Evolutionary conservation across 1,140 invertebrate species (phyloP), one percentile per base, ranked within the genome.

Genomic region (Drosophila melanica): DNA sequence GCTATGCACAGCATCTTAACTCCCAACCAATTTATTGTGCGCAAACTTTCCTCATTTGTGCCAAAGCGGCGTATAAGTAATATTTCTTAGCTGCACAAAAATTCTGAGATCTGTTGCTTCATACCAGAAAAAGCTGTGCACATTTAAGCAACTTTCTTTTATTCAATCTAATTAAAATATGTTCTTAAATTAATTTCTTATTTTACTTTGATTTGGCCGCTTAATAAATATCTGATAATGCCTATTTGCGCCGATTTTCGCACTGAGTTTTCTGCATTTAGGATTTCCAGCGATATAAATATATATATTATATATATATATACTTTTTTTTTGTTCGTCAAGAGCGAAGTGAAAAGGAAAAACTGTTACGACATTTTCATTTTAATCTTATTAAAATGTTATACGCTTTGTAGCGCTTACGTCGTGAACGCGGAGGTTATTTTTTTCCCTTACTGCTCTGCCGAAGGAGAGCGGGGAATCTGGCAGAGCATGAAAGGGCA

Each of bases 331-430:
- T 55, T 55, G 37, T 41, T 45, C 18, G 57, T 11, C 50, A 57
- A 51, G 16, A 30, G 42, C 23, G 30, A 63, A 62, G 51, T 35
- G 47, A 44, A 68, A 60, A 66, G 33, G 50, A 65, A 66, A 78
- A 86, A 86, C 82, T 87, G 75, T 82, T 86, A 79, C 82, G 85
- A 87, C 82, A 82, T 86, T 86, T 87, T 87, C 82, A 86, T 86
- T 86, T 86, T 87, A 89, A 87, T 87, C 82, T 89, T 87, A 87
- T 87, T 87, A 87, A 87, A 87, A 87, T 82, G 82, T 79, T 87
- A 82, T 72, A 79, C 71, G 48, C 84, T 69, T 71, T 67, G 66
- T 53, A 45, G 62, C 51, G 59, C 51, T 63, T 57, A 44, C 20
- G 45, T 47, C 27, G 39, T 58, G 48, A 47, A 39, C 55, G 53